Evolutionary conservation across 2,888 invertebrate species (phyloP).

Genomic region (Drymonia ruficornis): DNA sequence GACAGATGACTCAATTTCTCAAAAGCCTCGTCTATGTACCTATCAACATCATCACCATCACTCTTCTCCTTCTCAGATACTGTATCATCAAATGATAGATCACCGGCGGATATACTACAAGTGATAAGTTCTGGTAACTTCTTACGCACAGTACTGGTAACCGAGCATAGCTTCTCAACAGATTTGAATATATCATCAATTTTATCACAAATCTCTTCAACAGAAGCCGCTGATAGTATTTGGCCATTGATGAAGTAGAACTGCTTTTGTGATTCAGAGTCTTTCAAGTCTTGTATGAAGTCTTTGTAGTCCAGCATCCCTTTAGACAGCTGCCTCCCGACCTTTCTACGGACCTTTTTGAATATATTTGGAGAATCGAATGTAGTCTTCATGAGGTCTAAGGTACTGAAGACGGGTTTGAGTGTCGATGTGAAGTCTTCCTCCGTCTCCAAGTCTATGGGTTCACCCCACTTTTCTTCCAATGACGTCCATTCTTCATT

Average conservation of each 20-base stretch:
- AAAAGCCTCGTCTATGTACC: conserved; percentile 73
- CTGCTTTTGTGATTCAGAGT: conserved; percentile 46
- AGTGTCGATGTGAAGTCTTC: conserved; percentile 50
- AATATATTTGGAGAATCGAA: conserved; percentile 72
- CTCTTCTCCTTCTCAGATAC: conserved; percentile 41
- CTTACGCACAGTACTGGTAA: conserved; percentile 56
- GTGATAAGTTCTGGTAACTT: conserved; percentile 60
- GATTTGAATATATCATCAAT: conserved; percentile 76
- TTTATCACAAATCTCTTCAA: conserved; percentile 68
- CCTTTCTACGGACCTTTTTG: conserved; percentile 60
- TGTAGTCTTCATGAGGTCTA: conserved; percentile 64
- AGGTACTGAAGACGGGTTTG: conserved; percentile 58
- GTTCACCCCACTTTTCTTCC: conserved; percentile 70
- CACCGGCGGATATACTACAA: conserved; percentile 67
- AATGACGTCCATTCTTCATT: conserved; percentile 72
- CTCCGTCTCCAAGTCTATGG: conserved; percentile 71
- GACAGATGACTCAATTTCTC: conserved; percentile 58
- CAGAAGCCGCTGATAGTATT: conserved; percentile 65
- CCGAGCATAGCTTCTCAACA: conserved; percentile 65
- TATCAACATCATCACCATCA: conserved; percentile 59
- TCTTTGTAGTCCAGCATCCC: conserved; percentile 61
- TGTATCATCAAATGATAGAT: conserved; percentile 72
- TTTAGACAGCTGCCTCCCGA: conserved; percentile 56
- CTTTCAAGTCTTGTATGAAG: conserved; percentile 60
- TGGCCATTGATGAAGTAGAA: conserved; percentile 65